Evolutionary conservation across 2,113 vertebrate genomes (phyloP), one percentile per base, ranked within the genome.

Genomic region (Saccopteryx leptura): DNA sequence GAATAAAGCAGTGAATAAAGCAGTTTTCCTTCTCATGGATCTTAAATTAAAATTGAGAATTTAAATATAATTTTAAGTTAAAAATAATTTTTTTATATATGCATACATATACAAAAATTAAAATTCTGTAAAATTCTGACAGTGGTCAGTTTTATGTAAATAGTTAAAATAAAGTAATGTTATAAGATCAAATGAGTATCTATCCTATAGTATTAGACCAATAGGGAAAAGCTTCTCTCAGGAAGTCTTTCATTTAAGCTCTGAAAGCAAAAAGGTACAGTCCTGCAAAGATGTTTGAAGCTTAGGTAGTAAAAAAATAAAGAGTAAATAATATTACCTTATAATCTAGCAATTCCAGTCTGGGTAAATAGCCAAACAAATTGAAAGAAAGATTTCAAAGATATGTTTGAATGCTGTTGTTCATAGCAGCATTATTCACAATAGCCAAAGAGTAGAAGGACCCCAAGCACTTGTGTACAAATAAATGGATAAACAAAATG

Each of bases 1-100:
- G 2, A 5, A 68, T 46, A 85, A 19, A 78, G 4, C 33, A 54
- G 1, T 66, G 46, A 88, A 68, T n/a, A 66, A 81, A 79, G 31
- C 1, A 61, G 2, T 19, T 9, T 61, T 84, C 28, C 23, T 4
- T 0, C 4, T 46, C 48, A 85, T 33, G 1, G 39, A 72, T 18
- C 12, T 93, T 90, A 93, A 71, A 63, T 84, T 78, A 2, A 72
- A 61, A 68, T 33, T 66, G 5, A 65, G 4, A 54, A 93, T 60
- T 95, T 88, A 88, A 82, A 93, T 89, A 28, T 66, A 81, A 54
- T 39, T 66, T 81, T 28, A 54, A 76, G 2, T 72, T 56, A 46
- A 92, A 84, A 93, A 54, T 60, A 82, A 69, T 83, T 79, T 46
- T 56, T 52, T 79, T 69, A 74, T 0, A 69, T 17, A 88, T 13